Evolutionary conservation across 2,113 vertebrate genomes (phyloP).

Genomic region (Jaculus jaculus): DNA sequence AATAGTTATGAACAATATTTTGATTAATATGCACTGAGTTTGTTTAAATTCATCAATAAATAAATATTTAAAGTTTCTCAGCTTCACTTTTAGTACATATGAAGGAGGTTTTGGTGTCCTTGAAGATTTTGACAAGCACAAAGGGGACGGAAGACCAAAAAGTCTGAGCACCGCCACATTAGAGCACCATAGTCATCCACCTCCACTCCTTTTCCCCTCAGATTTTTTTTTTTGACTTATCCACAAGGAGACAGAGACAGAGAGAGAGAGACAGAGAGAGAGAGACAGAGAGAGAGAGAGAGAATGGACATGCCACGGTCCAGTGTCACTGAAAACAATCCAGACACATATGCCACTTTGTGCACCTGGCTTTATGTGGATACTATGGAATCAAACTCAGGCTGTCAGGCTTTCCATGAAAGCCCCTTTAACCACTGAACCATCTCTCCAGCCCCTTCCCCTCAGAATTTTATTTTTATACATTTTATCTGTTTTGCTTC

Average conservation of each 20-base stretch:
- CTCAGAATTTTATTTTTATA: not conserved
- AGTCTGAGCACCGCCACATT: not conserved
- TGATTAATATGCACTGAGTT: not conserved
- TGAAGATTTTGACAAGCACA: not conserved
- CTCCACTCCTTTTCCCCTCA: not conserved
- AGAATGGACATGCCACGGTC: no score
- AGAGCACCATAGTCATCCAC: not conserved
- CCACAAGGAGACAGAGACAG: no score
- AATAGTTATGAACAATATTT: not conserved
- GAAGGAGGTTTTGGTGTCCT: no score
- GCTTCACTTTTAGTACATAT: no score
- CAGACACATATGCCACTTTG: no score
- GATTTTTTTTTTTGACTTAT: not conserved
- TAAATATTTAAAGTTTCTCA: not conserved
- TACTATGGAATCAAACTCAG: no score
- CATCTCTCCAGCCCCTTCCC: not conserved
- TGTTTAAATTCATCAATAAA: conserved; percentile 13
- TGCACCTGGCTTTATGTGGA: no score
- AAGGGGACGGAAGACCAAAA: not conserved
- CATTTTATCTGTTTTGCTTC: not conserved
- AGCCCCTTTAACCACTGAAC: no score
- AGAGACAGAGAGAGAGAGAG: no score
- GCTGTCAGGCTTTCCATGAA: no score
- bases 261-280: no score
- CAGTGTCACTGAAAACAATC: no score